Percentiles rank a stretch among this genome's conserved stretches.
Conservation (phyloP, 2,113 vertebrate species). For the Cynocephalus volans region DNA sequence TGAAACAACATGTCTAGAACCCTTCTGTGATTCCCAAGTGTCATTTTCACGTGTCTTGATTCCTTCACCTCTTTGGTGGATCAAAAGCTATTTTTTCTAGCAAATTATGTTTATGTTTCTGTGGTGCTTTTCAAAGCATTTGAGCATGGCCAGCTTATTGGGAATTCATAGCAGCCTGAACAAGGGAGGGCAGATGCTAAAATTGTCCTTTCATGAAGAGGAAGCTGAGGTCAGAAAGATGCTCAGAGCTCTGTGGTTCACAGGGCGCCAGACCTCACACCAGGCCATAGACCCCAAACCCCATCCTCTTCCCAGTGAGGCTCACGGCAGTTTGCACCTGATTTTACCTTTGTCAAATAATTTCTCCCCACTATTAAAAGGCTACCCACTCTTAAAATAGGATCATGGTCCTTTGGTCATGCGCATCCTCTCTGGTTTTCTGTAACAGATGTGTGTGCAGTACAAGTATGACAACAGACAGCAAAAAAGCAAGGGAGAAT, state of each 20-base stretch:
- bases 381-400: background rate
- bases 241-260: background rate
- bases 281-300: background rate
- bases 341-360: background rate
- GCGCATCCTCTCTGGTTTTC: background rate
- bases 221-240: background rate
- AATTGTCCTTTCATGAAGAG: background rate
- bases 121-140: slow-evolving; percentile 33
- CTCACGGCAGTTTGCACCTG: background rate
- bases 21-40: background rate
- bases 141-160: background rate
- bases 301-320: background rate
- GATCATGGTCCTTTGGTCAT: background rate
- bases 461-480: background rate
- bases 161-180: background rate
- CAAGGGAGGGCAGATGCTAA: background rate
- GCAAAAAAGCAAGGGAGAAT: background rate
- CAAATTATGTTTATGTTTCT: background rate
- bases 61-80: background rate
- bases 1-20: background rate
- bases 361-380: background rate
- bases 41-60: slow-evolving; percentile 15
- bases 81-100: slow-evolving; percentile 10
- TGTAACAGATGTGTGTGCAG: background rate
- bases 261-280: background rate